Evolutionary conservation across 2,113 vertebrate species (phyloP).

Genomic region (Syngnathus scovelli): DNA sequence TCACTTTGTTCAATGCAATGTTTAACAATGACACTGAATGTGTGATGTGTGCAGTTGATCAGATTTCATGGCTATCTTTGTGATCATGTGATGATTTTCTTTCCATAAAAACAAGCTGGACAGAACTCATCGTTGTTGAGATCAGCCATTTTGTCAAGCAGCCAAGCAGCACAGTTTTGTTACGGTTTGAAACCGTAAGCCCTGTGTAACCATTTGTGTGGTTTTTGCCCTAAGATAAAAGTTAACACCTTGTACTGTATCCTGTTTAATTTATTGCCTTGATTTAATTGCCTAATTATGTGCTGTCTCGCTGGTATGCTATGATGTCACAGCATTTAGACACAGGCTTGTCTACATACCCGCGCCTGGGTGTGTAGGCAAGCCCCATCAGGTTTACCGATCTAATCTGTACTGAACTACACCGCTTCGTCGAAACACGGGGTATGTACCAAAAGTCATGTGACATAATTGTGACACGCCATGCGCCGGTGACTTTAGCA

Average conservation of each 20-base stretch:
- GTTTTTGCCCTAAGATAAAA: not conserved
- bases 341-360: not conserved
- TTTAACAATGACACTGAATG: not conserved
- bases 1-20: conserved; percentile 16
- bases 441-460: not conserved
- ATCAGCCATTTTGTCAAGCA: not conserved
- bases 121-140: not conserved
- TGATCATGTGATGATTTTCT: not conserved
- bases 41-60: not conserved
- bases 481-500: not conserved
- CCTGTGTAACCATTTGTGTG: not conserved
- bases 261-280: not conserved
- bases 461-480: not conserved
- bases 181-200: not conserved
- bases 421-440: not conserved
- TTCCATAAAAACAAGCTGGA: not conserved
- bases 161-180: not conserved
- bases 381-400: not conserved
- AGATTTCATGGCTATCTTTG: not conserved
- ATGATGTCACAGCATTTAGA: not conserved
- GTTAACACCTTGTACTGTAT: not conserved
- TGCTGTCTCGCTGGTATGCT: not conserved
- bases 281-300: not conserved
- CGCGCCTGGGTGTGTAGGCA: not conserved
- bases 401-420: not conserved